Evolutionary conservation across 2,888 invertebrate species (phyloP), one percentile per base, ranked within the genome.

Genomic region (Merodon equestris): DNA sequence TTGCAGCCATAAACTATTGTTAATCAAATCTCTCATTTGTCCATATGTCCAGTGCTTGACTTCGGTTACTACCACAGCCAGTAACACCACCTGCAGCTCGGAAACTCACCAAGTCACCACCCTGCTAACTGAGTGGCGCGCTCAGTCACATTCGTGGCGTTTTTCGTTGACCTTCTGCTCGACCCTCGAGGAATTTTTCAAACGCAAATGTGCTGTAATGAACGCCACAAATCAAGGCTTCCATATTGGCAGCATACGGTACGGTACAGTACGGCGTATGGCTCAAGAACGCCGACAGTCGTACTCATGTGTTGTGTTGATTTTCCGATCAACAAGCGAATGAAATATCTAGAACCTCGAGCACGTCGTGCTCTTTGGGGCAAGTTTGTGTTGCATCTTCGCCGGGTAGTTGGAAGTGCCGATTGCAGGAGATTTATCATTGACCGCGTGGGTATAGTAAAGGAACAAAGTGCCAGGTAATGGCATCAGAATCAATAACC

Each of bases 21-120:
- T 77, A 77, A 77, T 77, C 77, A 77, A 77, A 77, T 77, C 77
- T 73, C 77, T 77, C 77, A 77, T 77, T 77, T 77, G 77, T 77
- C 67, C 73, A 73, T 66, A 67, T 77, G 73, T 63, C 77, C 72
- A 58, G 73, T 36, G 40, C 7, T 47, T 9, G 36, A 38, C 45
- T 45, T 9, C 51, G 44, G 34, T 13, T 27, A 27, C 27, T 27
- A 27, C 27, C 7, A 4, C 3, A 27, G 51, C 13, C 54, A 60
- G 18, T 15, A 53, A 34, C 60, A 66, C 72, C 77, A 72, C 57
- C 77, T 67, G 72, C 72, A 61, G 72, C 54, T 72, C 67, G 72
- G 72, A 34, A 57, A 60, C 64, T 64, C 75, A 64, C 75, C 71
- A 76, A 56, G 57, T 64, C 75, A 58, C 71, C 64, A 71, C 75